A percentile compares a stretch with the other conserved stretches of the same genome.
phyloP scores from a whole-genome alignment of 2,113 vertebrate species.

The Calcarius ornatus region DNA sequence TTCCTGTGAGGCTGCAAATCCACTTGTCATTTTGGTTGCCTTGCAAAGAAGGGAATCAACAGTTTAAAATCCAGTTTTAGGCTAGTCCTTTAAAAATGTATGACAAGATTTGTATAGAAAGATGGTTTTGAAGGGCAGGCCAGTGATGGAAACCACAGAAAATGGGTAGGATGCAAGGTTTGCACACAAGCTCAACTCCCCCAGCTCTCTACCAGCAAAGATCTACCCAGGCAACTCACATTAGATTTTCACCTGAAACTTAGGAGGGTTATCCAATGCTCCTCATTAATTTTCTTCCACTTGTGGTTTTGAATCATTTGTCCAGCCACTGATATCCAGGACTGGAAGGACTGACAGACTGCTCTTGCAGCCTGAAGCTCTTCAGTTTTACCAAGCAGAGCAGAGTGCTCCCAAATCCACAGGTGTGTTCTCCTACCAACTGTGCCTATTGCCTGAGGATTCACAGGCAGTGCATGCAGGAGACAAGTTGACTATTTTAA shows the following conservation, averaged over 20 bases:
- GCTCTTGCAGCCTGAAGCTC: neutral
- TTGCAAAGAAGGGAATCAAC: neutral
- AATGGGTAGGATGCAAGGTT: neutral
- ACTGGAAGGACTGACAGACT: neutral
- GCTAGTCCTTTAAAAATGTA: neutral
- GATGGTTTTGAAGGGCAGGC: neutral
- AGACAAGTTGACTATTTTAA: neutral
- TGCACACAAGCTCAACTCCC: neutral
- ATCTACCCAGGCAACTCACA: neutral
- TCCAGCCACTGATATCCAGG: neutral
- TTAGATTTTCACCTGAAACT: neutral
- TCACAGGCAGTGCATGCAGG: neutral
- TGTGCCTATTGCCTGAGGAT: neutral
- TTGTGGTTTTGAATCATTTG: neutral
- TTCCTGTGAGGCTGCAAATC: neutral
- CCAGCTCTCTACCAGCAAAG: neutral
- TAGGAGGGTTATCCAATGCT: neutral
- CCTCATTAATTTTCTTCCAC: neutral
- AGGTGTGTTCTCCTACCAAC: neutral
- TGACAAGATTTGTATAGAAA: neutral
- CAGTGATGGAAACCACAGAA: neutral
- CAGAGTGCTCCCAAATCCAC: neutral
- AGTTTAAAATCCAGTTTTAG: neutral
- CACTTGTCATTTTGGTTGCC: neutral
- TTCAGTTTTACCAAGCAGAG: neutral